phyloP scores from a whole-genome alignment of 2,888 invertebrate species.

The Endomychus coccineus region DNA sequence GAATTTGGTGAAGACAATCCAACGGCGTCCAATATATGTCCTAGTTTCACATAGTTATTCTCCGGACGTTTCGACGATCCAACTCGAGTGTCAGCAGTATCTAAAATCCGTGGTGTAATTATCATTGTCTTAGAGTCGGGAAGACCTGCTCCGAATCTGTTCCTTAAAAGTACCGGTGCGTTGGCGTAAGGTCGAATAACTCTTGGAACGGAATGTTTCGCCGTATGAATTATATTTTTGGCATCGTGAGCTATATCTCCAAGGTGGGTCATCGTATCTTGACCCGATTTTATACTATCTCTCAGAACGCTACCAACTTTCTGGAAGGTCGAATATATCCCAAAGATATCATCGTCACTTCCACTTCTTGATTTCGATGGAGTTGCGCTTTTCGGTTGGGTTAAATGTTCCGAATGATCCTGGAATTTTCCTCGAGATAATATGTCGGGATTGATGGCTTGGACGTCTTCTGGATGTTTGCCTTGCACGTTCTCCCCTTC shows the following conservation, averaged over 20 bases:
- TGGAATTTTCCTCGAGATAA: constrained; percentile 12
- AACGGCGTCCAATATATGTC: constrained; percentile 36
- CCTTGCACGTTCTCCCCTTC: constrained; percentile 10
- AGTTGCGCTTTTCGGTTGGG: too few relatives aligned
- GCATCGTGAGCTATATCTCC: constrained; percentile 36
- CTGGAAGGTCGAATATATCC: constrained; percentile 28
- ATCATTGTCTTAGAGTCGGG: constrained; percentile 20
- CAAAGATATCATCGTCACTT: constrained; percentile 12
- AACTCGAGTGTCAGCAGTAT: constrained; percentile 11
- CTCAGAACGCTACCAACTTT: constrained; percentile 35
- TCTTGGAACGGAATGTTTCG: constrained; percentile 29
- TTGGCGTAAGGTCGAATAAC: constrained; percentile 29
- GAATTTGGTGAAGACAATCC: constrained; percentile 35
- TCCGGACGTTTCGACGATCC: constrained; percentile 3
- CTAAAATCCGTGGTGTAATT: constrained; percentile 26
- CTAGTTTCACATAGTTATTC: constrained; percentile 31
- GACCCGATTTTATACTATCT: constrained; percentile 36
- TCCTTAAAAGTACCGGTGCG: constrained; percentile 14
- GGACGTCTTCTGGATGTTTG: constrained; percentile 13
- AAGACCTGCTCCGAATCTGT: constrained; percentile 8
- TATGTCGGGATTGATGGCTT: constrained; percentile 18
- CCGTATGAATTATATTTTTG: constrained; percentile 29
- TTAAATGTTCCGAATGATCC: too few relatives aligned
- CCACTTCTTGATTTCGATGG: neutral
- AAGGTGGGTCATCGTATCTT: constrained; percentile 35